Evolutionary conservation across 2,113 vertebrate species (phyloP), one percentile per base, ranked within the genome.

Genomic region (Nanger granti): DNA sequence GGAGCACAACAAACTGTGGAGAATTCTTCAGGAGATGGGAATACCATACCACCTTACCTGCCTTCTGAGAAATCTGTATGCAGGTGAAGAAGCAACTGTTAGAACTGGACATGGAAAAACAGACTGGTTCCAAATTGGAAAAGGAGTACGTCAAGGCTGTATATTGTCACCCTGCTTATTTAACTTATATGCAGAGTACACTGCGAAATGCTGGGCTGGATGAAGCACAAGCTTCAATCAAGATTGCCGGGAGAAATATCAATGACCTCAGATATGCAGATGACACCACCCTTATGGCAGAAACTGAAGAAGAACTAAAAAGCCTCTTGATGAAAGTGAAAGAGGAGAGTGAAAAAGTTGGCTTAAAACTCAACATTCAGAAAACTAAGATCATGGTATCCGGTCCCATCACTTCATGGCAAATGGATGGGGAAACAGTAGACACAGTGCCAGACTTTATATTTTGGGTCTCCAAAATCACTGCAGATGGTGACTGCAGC

Each of bases 151-250:
- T 69, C 66, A 69, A 37, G 18, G 66, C 18, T 69, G 18, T 69
- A 22, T 69, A 22, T 22, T 69, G 66, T 37, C 66, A 69, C 66
- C n/a, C 18, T 69, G 66, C 18, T 37, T 37, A 22, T 73, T 73
- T 73, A 73, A 73, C n/a, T 73, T 73, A 11, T 73, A 37, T 37
- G 9, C n/a, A 73, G 66, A 73, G 9, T 73, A 37, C n/a, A 73
- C 22, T 37, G n/a, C 0, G 1, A 73, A 22, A 37, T 11, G 15
- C 66, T 1, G 2, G 34, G 20, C 4, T 73, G 66, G n/a, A 37
- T 22, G 66, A 73, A 73, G n/a, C n/a, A 73, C 66, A 73, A 37
- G 66, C 10, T 73, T 18, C n/a, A 37, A 22, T 73, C n/a, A 73
- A 73, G n/a, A 69, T 37, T 73, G 66, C 66, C 0, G 1, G n/a